These are phyloP conservation scores for Pao palembangensis DNA, from an alignment of 2,113 vertebrate species.

Conservation along the genomic window DNA sequence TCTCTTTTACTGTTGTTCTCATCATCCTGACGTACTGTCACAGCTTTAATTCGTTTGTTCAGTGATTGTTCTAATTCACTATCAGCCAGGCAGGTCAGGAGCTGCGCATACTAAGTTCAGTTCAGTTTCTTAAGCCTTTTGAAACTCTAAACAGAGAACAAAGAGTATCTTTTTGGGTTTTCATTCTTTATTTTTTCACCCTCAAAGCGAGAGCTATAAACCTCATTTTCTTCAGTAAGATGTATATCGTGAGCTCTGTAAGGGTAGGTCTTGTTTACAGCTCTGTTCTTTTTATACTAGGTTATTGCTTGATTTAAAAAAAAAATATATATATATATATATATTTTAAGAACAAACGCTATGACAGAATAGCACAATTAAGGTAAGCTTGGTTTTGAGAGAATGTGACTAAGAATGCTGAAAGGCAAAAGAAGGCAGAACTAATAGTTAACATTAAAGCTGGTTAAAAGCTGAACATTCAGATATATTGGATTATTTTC, in stretches of 20 bases:
- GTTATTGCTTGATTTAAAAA: background rate
- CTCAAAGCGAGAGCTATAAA: background rate
- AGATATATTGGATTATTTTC: background rate
- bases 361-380: background rate
- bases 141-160: background rate
- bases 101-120: background rate
- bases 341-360: background rate
- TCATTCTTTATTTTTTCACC: conserved; percentile 1
- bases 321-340: background rate
- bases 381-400: background rate
- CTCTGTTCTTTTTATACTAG: conserved; percentile 1
- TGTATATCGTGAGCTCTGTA: background rate
- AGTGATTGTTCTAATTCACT: background rate
- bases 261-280: background rate
- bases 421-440: background rate
- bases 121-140: background rate
- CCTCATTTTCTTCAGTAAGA: background rate
- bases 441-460: background rate
- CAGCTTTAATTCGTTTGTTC: background rate
- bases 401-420: background rate
- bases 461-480: background rate
- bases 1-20: background rate
- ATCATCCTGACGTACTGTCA: background rate
- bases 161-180: background rate
- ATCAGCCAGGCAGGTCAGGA: background rate